Percentiles rank a stretch among this genome's conserved stretches.
Evolutionary conservation across 2,113 vertebrate species (phyloP).

Genomic region (Indicator indicator): DNA sequence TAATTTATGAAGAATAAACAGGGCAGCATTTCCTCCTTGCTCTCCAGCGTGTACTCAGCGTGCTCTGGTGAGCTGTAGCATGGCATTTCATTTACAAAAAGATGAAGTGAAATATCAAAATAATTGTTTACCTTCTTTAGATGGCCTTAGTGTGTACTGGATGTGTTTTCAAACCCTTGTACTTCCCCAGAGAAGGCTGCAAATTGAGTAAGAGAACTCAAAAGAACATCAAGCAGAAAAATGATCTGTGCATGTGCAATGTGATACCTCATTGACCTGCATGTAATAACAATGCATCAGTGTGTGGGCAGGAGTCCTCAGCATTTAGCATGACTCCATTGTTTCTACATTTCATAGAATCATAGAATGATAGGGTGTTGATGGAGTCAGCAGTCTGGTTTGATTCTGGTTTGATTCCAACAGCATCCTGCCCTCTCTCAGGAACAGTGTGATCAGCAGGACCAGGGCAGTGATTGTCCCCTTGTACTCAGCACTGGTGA

Average conservation of each 20-base stretch:
- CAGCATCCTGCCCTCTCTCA: no score
- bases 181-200: conserved; percentile 19
- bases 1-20: conserved; percentile 53
- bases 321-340: background rate
- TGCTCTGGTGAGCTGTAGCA: background rate
- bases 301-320: background rate
- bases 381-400: background rate
- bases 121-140: conserved; percentile 14
- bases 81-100: conserved; percentile 23
- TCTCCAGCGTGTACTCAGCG: background rate
- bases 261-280: background rate
- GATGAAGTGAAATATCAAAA: conserved; percentile 29
- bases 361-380: background rate
- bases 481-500: no score
- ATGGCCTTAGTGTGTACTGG: conserved; percentile 17
- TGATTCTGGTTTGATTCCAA: background rate
- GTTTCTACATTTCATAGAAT: background rate
- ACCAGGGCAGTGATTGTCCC: no score
- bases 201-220: background rate
- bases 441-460: no score
- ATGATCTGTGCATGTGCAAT: background rate
- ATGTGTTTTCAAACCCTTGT: background rate
- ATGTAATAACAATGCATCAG: background rate
- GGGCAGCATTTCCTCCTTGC: background rate
- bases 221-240: background rate